phyloP scores from a whole-genome alignment of 2,888 invertebrate species.

The Andrena hattorfiana region DNA sequence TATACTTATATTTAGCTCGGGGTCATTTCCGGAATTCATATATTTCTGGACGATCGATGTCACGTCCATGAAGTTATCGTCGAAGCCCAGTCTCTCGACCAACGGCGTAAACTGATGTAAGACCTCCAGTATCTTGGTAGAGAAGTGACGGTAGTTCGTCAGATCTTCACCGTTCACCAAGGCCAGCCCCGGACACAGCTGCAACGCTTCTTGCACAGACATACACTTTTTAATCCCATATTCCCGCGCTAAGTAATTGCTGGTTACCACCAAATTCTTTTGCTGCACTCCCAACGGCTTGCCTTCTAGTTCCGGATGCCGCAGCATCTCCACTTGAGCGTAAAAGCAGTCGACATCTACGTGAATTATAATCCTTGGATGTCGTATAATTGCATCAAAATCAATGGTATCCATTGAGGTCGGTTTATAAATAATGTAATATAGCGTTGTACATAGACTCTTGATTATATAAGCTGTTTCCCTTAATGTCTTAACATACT shows the following conservation, averaged over 20 bases:
- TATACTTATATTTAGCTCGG: constrained; percentile 59
- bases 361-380: constrained; percentile 91
- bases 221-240: constrained; percentile 91
- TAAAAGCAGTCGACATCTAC: constrained; percentile 94
- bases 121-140: constrained; percentile 90
- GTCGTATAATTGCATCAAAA: constrained; percentile 82
- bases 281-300: constrained; percentile 93
- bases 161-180: constrained; percentile 94
- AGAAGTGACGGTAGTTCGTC: constrained; percentile 92
- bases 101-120: constrained; percentile 90
- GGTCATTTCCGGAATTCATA: constrained; percentile 55
- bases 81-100: constrained; percentile 93
- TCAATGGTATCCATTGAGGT: constrained; percentile 80
- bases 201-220: constrained; percentile 90
- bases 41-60: constrained; percentile 87
- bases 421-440: constrained; percentile 40
- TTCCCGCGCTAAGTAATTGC: constrained; percentile 93
- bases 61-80: constrained; percentile 94
- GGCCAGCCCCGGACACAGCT: constrained; percentile 90
- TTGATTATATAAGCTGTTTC: constrained; percentile 31
- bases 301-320: constrained; percentile 88
- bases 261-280: constrained; percentile 93
- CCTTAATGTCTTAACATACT: constrained; percentile 38
- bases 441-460: constrained; percentile 39
- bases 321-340: constrained; percentile 93